Evolutionary conservation across 2,888 invertebrate species (phyloP), one percentile per base, ranked within the genome.

Genomic region (Philaethria dido): DNA sequence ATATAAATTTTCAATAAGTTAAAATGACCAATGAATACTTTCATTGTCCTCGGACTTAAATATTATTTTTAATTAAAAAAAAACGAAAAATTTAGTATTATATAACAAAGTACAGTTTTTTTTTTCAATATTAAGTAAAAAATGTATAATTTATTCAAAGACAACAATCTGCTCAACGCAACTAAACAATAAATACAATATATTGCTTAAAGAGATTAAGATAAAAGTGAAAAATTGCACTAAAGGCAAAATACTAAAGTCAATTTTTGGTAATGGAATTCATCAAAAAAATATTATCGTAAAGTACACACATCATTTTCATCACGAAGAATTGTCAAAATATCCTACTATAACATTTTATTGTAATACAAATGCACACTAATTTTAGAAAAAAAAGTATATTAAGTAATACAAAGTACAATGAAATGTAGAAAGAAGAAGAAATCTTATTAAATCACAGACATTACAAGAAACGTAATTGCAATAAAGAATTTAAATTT

Each of bases 1-100:
- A 55, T 48, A 54, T 54, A 47, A 64, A 52, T 64, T 64, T 44
- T 39, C 22, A 47, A 64, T 59, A 68, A 44, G 44, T 60, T 39
- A 65, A 55, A 68, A 62, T 5, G 9, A 52, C 29, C 25, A 25
- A 52, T 52, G 52, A 50, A 29, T 50, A 50, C 9, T 29, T 29
- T 50, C 50, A 50, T 50, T 25, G 50, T 25, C 50, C n/a, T 50
- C 29, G 50, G 29, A 50, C 50, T 16, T 16, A 29, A 29, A 16
- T 29, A 29, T n/a, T 29, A 50, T 25, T 50, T 3, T 50, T n/a
- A 50, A 25, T 25, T 25, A 25, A 50, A 25, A 25, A n/a, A 25
- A 22, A 48, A 48, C 20, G 6, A 50, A 25, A 25, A 50, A 50
- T 48, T 50, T n/a, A 50, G 25, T 25, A 50, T 22, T 25, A 13